phyloP scores from a whole-genome alignment of 2,888 invertebrate genomes.

The Nematopogon swammerdamellus region DNA sequence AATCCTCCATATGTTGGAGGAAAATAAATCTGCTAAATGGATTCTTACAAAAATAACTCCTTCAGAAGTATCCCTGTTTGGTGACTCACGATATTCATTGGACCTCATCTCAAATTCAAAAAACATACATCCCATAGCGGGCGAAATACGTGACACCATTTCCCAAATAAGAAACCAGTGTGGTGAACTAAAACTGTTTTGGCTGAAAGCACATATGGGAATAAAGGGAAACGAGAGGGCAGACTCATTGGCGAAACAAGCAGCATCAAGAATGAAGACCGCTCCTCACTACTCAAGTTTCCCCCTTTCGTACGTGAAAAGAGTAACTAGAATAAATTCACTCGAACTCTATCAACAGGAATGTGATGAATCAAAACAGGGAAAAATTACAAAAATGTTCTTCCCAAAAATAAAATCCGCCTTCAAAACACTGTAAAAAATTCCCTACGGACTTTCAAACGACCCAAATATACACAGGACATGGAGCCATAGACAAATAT shows the following conservation, averaged over 20 bases:
- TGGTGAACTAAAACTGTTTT: slow-evolving; percentile 1
- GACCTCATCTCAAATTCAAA: background rate
- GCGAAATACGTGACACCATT: background rate
- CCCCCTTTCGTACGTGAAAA: slow-evolving; percentile 1
- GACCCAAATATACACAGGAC: slow-evolving; percentile 7
- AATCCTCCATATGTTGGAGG: too few relatives aligned
- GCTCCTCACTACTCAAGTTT: background rate
- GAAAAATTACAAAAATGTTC: background rate
- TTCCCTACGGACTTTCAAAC: too few relatives aligned
- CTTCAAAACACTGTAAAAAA: too few relatives aligned
- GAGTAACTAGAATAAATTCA: too few relatives aligned
- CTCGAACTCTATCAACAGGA: background rate
- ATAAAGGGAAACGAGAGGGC: slow-evolving; percentile 7
- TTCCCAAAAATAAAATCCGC: slow-evolving; percentile 1
- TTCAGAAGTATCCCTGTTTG: background rate
- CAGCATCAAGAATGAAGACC: slow-evolving; percentile 1
- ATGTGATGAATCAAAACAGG: background rate
- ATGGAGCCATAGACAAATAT: slow-evolving; percentile 8
- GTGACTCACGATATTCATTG: slow-evolving; percentile 5
- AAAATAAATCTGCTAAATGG: too few relatives aligned
- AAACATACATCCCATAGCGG: background rate
- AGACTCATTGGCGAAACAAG: slow-evolving; percentile 8
- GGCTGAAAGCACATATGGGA: slow-evolving; percentile 8
- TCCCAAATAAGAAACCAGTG: background rate
- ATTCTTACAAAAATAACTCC: too few relatives aligned